Conservation (phyloP, 2,888 invertebrate species). For the Caprella mutica region DNA sequence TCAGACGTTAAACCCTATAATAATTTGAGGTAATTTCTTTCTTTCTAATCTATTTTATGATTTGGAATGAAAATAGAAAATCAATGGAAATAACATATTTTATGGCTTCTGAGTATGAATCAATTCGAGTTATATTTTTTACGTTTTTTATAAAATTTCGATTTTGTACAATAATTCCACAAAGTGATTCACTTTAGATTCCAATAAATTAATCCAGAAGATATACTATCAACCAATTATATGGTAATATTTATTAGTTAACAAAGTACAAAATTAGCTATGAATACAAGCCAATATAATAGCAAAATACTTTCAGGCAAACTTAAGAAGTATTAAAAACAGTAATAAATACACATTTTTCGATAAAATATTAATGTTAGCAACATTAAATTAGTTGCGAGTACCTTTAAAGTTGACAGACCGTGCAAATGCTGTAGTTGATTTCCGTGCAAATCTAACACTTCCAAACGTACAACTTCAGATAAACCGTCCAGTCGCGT, state of each 20-base stretch:
- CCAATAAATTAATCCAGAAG: neutral
- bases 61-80: too few species aligned
- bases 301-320: neutral
- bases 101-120: neutral
- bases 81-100: too few species aligned
- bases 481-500: constrained; percentile 65
- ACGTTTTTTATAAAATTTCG: neutral
- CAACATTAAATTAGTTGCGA: too few species aligned
- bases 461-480: constrained; percentile 63
- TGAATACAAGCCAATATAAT: neutral
- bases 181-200: neutral
- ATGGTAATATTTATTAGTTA: neutral
- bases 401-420: constrained; percentile 41
- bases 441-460: constrained; percentile 86
- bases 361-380: too few species aligned
- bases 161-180: neutral
- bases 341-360: neutral
- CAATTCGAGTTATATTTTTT: neutral
- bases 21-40: too few species aligned
- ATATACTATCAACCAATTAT: neutral
- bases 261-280: neutral
- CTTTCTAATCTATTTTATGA: too few species aligned
- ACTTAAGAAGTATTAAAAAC: neutral
- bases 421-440: constrained; percentile 64
- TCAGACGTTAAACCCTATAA: too few species aligned